Percentiles rank a stretch among this genome's conserved stretches.
phyloP scores from a whole-genome alignment of 2,888 invertebrate genomes.

The Cosmorhoe ocellata region DNA sequence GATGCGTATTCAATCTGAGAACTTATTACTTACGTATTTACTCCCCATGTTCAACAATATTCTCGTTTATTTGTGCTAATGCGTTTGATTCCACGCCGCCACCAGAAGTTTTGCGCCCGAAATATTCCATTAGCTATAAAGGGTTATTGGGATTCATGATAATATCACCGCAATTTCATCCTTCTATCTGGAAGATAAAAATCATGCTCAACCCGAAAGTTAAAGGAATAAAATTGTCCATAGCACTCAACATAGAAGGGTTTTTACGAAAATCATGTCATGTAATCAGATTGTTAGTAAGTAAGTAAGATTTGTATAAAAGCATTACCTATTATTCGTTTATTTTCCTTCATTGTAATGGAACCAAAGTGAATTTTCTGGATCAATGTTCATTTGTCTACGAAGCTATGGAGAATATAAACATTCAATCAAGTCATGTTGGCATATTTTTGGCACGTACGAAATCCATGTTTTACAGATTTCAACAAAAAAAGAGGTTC shows the following conservation, averaged over 20 bases:
- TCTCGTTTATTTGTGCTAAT: conserved; percentile 12
- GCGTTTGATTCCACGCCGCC: conserved; percentile 21
- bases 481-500: too few species aligned
- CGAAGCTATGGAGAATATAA: conserved; percentile 16
- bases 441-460: conserved; percentile 23
- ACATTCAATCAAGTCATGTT: conserved; percentile 27
- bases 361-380: conserved; percentile 9
- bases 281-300: conserved; percentile 11
- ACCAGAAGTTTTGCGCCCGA: conserved; percentile 10
- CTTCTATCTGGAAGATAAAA: conserved; percentile 17
- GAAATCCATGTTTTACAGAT: too few species aligned
- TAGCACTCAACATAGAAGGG: conserved; percentile 15
- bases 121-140: conserved; percentile 15
- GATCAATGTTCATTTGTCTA: conserved; percentile 11
- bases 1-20: too few species aligned
- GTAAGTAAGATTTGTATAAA: too few species aligned
- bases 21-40: conserved; percentile 14
- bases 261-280: conserved; percentile 23
- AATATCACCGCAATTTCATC: conserved; percentile 24
- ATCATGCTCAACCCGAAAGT: conserved; percentile 13
- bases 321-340: conserved; percentile 5
- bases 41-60: background rate
- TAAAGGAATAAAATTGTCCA: conserved; percentile 17
- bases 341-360: conserved; percentile 8
- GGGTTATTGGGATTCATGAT: conserved; percentile 25